Conservation (phyloP, 2,113 vertebrate species). For the Platichthys stellatus region DNA sequence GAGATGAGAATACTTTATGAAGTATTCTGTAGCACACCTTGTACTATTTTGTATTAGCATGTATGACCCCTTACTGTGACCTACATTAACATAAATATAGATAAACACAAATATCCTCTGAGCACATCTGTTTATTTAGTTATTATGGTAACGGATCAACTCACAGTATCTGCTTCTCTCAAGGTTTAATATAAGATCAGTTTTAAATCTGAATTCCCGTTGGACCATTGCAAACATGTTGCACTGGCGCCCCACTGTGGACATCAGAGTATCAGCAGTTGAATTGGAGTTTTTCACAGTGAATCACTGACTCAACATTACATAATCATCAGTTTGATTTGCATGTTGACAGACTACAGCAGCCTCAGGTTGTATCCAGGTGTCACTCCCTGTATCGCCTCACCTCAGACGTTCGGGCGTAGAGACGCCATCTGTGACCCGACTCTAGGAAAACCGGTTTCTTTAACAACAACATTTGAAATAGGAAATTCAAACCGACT, state of each 20-base stretch:
- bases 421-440: too few relatives aligned
- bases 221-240: not conserved
- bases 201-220: not conserved
- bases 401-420: too few relatives aligned
- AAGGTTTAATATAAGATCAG: not conserved
- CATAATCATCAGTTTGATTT: too few relatives aligned
- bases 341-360: too few relatives aligned
- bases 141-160: too few relatives aligned
- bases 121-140: not conserved
- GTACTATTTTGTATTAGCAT: not conserved
- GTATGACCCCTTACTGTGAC: not conserved
- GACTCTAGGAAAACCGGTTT: too few relatives aligned
- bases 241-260: conserved; percentile 32
- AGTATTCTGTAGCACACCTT: not conserved
- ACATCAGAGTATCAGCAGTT: conserved; percentile 11
- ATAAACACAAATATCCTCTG: not conserved
- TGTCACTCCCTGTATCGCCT: too few relatives aligned
- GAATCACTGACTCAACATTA: not conserved
- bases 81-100: too few relatives aligned
- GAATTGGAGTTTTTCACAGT: not conserved
- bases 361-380: too few relatives aligned
- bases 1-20: not conserved
- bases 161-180: not conserved
- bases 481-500: too few relatives aligned
- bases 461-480: too few relatives aligned